Percentiles rank a stretch among this genome's conserved stretches.
Evolutionary conservation across 2,113 vertebrate species (phyloP).

Genomic region (Piaya cayana): DNA sequence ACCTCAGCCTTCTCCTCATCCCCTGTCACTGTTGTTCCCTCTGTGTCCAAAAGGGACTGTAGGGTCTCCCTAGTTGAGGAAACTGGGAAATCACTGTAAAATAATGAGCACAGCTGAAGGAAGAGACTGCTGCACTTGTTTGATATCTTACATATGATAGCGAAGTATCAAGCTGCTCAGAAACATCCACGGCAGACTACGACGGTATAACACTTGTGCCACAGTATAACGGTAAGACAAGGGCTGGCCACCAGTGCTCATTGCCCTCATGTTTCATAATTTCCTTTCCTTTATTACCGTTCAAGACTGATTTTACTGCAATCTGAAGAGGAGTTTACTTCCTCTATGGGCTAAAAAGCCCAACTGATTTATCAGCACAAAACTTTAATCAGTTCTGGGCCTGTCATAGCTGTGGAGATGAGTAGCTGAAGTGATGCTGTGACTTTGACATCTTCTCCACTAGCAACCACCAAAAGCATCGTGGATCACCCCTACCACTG

Average conservation of each 20-base stretch:
- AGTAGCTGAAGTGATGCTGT: background rate
- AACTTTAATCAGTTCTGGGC: background rate
- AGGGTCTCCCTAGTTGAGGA: too few relatives aligned
- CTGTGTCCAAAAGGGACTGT: too few relatives aligned
- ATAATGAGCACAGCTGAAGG: background rate
- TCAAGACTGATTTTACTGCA: background rate
- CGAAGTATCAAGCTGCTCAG: background rate
- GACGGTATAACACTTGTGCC: too few relatives aligned
- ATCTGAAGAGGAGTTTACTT: background rate
- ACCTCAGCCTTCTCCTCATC: too few relatives aligned
- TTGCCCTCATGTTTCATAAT: background rate
- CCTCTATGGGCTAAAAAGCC: background rate
- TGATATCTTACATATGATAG: background rate
- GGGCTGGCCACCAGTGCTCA: background rate
- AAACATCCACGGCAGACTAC: background rate
- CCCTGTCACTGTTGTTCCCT: too few relatives aligned
- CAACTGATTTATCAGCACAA: background rate
- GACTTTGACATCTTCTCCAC: background rate
- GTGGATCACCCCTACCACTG: accelerated
- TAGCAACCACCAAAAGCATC: background rate
- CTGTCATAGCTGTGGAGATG: background rate
- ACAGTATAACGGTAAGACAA: background rate
- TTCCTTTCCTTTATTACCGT: background rate
- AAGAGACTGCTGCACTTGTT: background rate
- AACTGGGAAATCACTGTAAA: too few relatives aligned